Evolutionary conservation across 2,797 vertebrate genomes (phyloP), one percentile per base, ranked within the genome.

Genomic region (Neosilurus mollespiculum): DNA sequence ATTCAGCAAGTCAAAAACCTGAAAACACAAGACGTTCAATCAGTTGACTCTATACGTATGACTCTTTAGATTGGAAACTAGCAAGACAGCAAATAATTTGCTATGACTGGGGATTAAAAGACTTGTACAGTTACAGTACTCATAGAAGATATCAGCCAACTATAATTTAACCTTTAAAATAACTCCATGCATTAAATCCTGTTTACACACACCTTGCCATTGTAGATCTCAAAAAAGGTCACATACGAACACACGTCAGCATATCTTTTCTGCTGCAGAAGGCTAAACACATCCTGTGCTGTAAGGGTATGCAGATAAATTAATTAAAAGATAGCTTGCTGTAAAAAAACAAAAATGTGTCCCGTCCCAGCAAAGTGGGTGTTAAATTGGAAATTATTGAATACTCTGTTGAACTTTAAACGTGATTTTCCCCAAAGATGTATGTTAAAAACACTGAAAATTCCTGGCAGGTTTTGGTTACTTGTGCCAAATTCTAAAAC

Each of bases 141-240:
- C 14, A 54, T 6, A 11, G 8, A 72, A 54, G 18, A 54, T 18
- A 72, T 4, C 26, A 72, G 8, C 51, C 24, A 73, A 7, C 24
- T 53, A 30, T 43, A 43, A 43, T 43, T 1, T 43, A 56, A 54
- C 20, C 9, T 5, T 30, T 56, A 34, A 26, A 56, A 8, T 22
- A 5, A 30, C 26, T 18, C n/a, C 11, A n/a, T 18, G 70, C 24
- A 26, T 26, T 4, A 3, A 14, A 0, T 0, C 43, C 34, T 61
- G 20, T 34, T 20, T 6, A 75, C 73, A 84, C 89, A 90, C 86
- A 98, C 98, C 95, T 99, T 98, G 86, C 97, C 96, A 70, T 99
- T 99, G 92, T 99, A 99, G 90, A 99, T 98, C 91, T 99, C 98
- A 89, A 99, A 99, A 93, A 99, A 99, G 37, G 96, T 97, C 86